Conservation (phyloP, 1,140 invertebrate species). For the Macrotrachela quadricornifera region DNA sequence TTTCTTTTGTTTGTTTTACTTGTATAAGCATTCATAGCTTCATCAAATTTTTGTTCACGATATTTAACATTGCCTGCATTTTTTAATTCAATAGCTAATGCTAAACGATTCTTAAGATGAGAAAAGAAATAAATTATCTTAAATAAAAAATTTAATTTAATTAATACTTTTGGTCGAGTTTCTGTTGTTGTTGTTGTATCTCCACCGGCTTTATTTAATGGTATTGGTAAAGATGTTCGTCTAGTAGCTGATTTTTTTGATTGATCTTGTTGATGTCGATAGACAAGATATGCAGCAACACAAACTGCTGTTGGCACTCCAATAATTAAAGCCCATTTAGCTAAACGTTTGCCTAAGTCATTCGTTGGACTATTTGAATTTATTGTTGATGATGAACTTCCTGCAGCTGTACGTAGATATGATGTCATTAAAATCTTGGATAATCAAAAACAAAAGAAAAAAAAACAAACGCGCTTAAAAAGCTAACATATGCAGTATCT, state of each 20-base stretch:
- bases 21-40: conserved; percentile 65
- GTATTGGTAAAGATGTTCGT: not conserved
- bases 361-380: no score
- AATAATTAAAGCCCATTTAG: not conserved
- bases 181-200: not conserved
- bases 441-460: no score
- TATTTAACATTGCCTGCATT: conserved; percentile 66
- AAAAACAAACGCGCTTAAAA: no score
- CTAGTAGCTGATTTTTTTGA: not conserved
- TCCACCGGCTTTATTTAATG: not conserved
- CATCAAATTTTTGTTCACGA: conserved; percentile 57
- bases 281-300: not conserved
- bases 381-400: no score
- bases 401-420: no score
- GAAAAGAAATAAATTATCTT: no score
- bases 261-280: not conserved
- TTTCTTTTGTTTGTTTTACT: no score
- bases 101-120: conserved; percentile 31
- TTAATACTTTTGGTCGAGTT: not conserved
- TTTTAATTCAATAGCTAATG: conserved; percentile 52
- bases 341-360: no score
- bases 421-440: no score
- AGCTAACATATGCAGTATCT: no score
- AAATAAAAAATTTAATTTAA: not conserved
- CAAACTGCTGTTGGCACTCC: conserved; percentile 1